Conservation (phyloP, 2,113 vertebrate genomes). For the Abramis brama region DNA sequence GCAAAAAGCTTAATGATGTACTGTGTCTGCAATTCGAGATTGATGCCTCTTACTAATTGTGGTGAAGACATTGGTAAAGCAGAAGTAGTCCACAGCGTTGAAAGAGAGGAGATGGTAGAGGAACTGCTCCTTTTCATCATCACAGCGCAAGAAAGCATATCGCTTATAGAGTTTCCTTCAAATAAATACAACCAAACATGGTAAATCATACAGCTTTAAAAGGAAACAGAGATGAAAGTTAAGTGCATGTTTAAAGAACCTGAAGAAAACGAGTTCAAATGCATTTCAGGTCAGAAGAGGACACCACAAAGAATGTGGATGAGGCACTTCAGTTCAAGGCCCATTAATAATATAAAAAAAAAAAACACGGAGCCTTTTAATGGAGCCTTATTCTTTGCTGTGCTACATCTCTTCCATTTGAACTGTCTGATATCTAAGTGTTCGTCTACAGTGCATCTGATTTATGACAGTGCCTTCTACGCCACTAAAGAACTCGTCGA, state of each 20-base stretch:
- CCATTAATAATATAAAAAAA: slow-evolving; percentile 70
- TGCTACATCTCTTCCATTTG: neutral
- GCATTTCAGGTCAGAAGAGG: slow-evolving; percentile 2
- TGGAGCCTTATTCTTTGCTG: slow-evolving; percentile 45
- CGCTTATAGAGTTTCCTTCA: slow-evolving; percentile 96
- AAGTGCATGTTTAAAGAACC: neutral
- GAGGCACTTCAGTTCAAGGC: slow-evolving; percentile 68
- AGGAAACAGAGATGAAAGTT: neutral
- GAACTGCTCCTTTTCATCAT: slow-evolving; percentile 98
- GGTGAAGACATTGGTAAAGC: slow-evolving; percentile 98
- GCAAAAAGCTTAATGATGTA: neutral
- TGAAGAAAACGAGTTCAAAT: neutral
- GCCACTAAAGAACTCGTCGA: neutral
- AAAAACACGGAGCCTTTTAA: slow-evolving; percentile 69
- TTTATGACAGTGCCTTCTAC: slow-evolving; percentile 1
- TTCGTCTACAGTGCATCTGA: neutral
- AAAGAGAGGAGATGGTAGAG: slow-evolving; percentile 98
- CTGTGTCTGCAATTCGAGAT: neutral
- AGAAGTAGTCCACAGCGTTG: slow-evolving; percentile 98
- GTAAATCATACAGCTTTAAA: neutral
- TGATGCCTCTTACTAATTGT: slow-evolving; percentile 88
- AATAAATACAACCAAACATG: slow-evolving; percentile 52
- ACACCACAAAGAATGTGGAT: slow-evolving; percentile 11
- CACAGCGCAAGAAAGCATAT: slow-evolving; percentile 96
- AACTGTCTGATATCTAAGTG: neutral